Conservation (phyloP, 2,888 invertebrate species). For the Scelioninae gen. 2 region DNA sequence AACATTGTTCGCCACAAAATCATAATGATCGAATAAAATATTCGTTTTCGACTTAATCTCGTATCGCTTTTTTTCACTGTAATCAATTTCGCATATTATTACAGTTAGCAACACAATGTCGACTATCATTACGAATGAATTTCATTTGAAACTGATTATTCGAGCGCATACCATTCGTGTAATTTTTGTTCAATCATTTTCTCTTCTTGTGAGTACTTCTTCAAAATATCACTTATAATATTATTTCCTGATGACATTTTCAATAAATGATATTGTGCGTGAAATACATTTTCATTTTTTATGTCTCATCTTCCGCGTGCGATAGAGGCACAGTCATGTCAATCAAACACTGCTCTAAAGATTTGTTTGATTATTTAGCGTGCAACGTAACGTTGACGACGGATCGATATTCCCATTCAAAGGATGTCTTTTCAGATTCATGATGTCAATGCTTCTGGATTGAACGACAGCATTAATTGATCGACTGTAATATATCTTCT, state of each 20-base stretch:
- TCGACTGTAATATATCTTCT: too few species aligned
- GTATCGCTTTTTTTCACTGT: constrained; percentile 58
- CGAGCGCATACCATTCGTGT: constrained; percentile 60
- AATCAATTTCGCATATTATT: constrained; percentile 34
- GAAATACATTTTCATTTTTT: too few species aligned
- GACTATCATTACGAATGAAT: too few species aligned
- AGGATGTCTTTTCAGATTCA: too few species aligned
- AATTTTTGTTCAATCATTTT: constrained; percentile 61
- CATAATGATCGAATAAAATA: constrained; percentile 34
- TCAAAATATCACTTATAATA: constrained; percentile 49
- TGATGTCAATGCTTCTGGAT: too few species aligned
- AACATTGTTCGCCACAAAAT: constrained; percentile 50
- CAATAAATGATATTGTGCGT: neutral
- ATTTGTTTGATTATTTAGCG: constrained; percentile 33
- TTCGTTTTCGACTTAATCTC: constrained; percentile 47
- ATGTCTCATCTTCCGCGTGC: too few species aligned
- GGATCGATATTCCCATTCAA: constrained; percentile 37
- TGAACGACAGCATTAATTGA: too few species aligned
- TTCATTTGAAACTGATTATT: too few species aligned
- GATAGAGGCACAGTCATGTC: neutral
- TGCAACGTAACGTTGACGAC: constrained; percentile 41
- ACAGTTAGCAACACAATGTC: neutral
- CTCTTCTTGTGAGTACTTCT: constrained; percentile 59
- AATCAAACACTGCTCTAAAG: constrained; percentile 8
- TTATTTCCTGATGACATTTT: constrained; percentile 33